Evolutionary conservation across 2,113 vertebrate genomes (phyloP).

Genomic region (Scytalopus superciliaris): DNA sequence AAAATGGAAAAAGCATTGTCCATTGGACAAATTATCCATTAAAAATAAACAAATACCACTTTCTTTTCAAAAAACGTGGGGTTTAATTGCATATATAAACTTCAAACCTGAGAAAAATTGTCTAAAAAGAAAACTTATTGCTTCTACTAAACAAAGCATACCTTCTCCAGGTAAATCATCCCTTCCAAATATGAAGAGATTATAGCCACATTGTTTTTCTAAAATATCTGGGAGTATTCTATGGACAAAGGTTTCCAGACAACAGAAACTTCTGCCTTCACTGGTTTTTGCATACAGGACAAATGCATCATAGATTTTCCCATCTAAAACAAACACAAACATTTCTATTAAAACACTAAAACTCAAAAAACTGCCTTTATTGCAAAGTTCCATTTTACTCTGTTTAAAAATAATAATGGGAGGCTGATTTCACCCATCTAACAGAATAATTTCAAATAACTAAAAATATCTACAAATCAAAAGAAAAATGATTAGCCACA

Average conservation of each 20-base stretch:
- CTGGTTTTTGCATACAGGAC: constrained; percentile 76
- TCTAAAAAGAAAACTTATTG: background rate
- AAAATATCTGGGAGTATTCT: constrained; percentile 83
- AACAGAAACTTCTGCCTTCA: background rate
- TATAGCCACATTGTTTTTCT: constrained; percentile 86
- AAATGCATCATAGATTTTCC: constrained; percentile 88
- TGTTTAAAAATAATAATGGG: background rate
- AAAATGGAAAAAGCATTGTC: background rate
- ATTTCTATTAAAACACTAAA: background rate
- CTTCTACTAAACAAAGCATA: constrained; percentile 49
- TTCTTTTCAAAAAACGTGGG: background rate
- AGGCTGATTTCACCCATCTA: background rate
- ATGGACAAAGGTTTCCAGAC: constrained; percentile 70
- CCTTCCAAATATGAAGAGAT: constrained; percentile 86
- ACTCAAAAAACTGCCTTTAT: background rate
- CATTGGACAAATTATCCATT: background rate
- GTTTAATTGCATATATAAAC: background rate
- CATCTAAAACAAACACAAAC: constrained; percentile 74
- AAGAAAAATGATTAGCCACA: background rate
- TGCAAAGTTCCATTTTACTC: background rate
- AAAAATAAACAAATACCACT: background rate
- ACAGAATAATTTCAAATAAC: background rate
- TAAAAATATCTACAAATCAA: background rate
- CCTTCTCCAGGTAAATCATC: constrained; percentile 87
- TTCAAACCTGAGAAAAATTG: background rate